Evolutionary conservation across 2,113 vertebrate genomes (phyloP), one percentile per base, ranked within the genome.

Genomic region (Vombatus ursinus): DNA sequence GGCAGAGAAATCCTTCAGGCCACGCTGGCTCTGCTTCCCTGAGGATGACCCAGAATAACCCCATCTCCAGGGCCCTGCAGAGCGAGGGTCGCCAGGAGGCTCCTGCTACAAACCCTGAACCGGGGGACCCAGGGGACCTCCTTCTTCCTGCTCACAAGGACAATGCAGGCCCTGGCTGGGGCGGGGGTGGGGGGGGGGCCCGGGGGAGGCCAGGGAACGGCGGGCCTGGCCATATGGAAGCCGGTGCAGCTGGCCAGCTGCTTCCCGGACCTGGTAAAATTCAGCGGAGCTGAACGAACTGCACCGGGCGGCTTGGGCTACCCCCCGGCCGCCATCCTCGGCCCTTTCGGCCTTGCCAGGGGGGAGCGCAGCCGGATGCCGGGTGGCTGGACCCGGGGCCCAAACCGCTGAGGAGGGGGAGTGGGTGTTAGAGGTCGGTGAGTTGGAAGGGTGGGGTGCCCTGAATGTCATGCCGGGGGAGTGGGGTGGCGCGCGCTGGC

Each of bases 31-130:
- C 31, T 3, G 12, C 5, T 68, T 77, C 96, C 95, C 97, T 94
- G 23, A n/a, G 51, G 93, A 95, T 5, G 95, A 44, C 95, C 96
- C 44, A 49, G 92, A 98, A 95, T 97, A 96, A 97, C 97, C 96
- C 90, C 90, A 10, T 28, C 54, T 28, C 54, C 54, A 28, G n/a
- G 47, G 91, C 26, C 22, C 94, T 9, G 96, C 89, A 0, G 31
- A 91, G 97, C 96, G 95, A 93, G 93, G 94, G 77, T 96, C 92
- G 89, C 94, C 92, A 37, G 31, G 28, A 14, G 84, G 28, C 48
- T 5, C 4, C n/a, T 0, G 61, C 49, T 4, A 53, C 92, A 50
- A 37, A 94, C 6, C 90, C 50, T 0, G 0, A 37, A 44, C 54
- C 12, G 28, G 11, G n/a, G 25, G 11, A n/a, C 37, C 77, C 91